These are phyloP conservation scores for Tokudaia tokunoshimensis DNA, from an alignment of 2,797 vertebrate genomes.

Conservation along the genomic window DNA sequence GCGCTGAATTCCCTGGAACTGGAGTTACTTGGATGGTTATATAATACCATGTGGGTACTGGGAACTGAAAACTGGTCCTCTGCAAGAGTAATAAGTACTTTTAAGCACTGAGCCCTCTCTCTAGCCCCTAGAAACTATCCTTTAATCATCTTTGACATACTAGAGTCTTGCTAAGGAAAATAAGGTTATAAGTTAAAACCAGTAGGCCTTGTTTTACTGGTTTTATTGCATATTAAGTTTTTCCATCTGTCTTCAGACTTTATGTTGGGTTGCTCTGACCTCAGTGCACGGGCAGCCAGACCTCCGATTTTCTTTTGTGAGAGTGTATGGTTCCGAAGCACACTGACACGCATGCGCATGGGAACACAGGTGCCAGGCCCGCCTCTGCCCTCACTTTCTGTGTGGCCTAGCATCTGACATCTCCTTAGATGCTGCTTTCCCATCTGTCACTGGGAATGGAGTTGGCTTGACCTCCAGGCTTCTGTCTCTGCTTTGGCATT, in stretches of 20 bases:
- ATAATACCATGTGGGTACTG: background rate
- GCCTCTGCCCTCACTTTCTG: background rate
- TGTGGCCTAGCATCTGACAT: background rate
- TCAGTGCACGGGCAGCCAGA: background rate
- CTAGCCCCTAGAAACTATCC: background rate
- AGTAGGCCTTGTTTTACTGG: background rate
- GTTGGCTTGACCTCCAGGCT: background rate
- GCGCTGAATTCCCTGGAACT: background rate
- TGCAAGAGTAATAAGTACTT: background rate
- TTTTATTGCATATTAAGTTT: background rate
- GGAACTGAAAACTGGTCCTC: background rate
- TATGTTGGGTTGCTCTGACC: conserved; percentile 12
- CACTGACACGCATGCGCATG: fast-evolving
- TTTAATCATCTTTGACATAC: background rate
- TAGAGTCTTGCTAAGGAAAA: conserved; percentile 10
- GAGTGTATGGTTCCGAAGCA: background rate
- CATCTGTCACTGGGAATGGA: background rate
- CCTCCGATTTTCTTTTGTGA: background rate
- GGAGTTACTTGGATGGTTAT: background rate
- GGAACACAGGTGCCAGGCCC: background rate
- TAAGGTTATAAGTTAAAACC: background rate
- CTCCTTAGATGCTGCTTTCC: background rate
- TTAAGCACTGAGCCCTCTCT: background rate
- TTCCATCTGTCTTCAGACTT: conserved; percentile 38
- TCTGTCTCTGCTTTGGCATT: background rate